Conservation (phyloP, 92 coral and sea anemone species). For the Paragorgia papillata region DNA sequence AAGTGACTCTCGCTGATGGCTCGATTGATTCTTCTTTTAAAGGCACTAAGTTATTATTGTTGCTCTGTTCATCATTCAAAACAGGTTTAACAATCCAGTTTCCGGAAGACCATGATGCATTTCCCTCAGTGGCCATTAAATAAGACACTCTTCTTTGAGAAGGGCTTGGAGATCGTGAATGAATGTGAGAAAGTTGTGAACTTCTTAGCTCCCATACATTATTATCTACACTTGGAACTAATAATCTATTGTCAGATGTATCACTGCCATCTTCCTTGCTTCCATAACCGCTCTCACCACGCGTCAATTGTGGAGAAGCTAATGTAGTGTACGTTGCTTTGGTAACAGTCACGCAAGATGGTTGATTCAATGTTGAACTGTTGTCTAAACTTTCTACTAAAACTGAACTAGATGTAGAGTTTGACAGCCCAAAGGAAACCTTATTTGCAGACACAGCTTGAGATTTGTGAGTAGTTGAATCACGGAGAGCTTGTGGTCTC, state of each 20-base stretch:
- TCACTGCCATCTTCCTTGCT: background rate
- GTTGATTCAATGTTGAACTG: background rate
- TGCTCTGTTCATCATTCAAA: background rate
- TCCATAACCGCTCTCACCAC: background rate
- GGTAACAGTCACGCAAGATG: constrained; percentile 6
- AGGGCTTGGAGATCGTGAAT: constrained; percentile 41
- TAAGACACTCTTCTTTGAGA: constrained; percentile 81
- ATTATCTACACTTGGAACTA: constrained; percentile 2
- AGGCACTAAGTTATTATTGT: background rate
- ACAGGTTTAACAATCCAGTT: constrained; percentile 18
- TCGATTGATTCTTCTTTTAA: constrained; percentile 18
- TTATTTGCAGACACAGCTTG: background rate
- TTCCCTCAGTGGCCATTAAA: constrained; percentile 80
- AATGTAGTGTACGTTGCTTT: constrained; percentile 37
- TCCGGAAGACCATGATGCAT: constrained; percentile 19
- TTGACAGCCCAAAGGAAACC: background rate
- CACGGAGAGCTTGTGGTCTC: background rate
- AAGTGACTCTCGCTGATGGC: background rate
- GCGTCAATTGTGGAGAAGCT: constrained; percentile 26
- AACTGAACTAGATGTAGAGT: constrained; percentile 29
- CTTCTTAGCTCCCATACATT: constrained; percentile 19
- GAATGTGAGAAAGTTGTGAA: constrained; percentile 2
- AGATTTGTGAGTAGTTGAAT: background rate
- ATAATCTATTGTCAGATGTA: constrained; percentile 12
- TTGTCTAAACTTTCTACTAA: constrained; percentile 23